Conservation (phyloP, 2,113 vertebrate genomes). For the Mustela nigripes region DNA sequence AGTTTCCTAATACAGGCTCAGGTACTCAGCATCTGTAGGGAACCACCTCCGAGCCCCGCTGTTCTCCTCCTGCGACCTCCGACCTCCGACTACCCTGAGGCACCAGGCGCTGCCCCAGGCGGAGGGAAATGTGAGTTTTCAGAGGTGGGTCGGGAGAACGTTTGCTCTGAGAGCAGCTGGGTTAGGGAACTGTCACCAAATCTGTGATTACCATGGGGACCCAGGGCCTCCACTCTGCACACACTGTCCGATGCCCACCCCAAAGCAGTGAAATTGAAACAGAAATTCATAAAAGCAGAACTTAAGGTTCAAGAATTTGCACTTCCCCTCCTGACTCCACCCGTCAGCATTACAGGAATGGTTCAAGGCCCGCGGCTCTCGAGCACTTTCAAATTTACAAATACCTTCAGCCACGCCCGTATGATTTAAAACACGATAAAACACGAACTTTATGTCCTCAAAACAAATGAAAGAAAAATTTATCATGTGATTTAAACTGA, state of each 20-base stretch:
- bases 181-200: background rate
- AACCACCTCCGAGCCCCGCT: background rate
- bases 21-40: background rate
- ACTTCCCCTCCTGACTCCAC: background rate
- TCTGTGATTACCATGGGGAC: background rate
- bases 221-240: background rate
- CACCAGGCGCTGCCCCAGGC: fast-evolving
- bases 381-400: background rate
- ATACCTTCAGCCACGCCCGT: background rate
- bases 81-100: too few species aligned
- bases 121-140: background rate
- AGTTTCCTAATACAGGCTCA: background rate
- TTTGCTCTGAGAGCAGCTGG: background rate
- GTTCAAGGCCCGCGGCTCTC: background rate
- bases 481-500: background rate
- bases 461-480: background rate
- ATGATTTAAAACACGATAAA: background rate
- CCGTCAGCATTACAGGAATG: background rate
- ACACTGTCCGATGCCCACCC: background rate
- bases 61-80: background rate
- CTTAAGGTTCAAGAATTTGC: background rate
- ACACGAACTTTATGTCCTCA: background rate
- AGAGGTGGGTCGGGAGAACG: fast-evolving
- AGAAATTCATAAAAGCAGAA: background rate
- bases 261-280: background rate